Conservation (phyloP, 1,140 invertebrate genomes). For the Platyura marginata region DNA sequence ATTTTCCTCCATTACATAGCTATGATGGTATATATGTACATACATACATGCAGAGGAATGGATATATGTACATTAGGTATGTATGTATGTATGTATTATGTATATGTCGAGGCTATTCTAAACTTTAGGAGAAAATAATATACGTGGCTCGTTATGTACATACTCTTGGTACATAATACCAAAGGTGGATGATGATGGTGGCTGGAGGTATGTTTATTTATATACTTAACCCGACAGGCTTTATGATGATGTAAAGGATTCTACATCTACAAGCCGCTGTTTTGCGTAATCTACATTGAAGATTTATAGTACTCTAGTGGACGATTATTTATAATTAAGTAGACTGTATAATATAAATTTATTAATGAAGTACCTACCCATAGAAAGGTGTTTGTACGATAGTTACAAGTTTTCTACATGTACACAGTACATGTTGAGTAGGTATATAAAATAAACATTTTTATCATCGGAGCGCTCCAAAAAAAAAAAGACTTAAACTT, state of each 20-base stretch:
- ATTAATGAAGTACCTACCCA: not conserved
- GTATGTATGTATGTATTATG: not conserved
- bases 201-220: not conserved
- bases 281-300: not conserved
- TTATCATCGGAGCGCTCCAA: too few relatives aligned
- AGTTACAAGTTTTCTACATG: too few relatives aligned
- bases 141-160: too few relatives aligned
- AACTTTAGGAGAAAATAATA: not conserved
- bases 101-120: not conserved
- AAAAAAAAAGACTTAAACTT: too few relatives aligned
- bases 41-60: not conserved
- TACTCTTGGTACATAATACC: too few relatives aligned
- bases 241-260: not conserved
- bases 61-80: not conserved
- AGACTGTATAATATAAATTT: not conserved
- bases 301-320: not conserved
- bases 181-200: not conserved
- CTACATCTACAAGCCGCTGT: not conserved
- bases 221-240: not conserved
- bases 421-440: too few relatives aligned
- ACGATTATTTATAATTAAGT: not conserved
- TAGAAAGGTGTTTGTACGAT: too few relatives aligned
- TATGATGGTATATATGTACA: not conserved
- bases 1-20: not conserved
- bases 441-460: too few relatives aligned